Evolutionary conservation across 2,888 invertebrate species (phyloP), one percentile per base, ranked within the genome.

Genomic region (Sepiola atlantica): DNA sequence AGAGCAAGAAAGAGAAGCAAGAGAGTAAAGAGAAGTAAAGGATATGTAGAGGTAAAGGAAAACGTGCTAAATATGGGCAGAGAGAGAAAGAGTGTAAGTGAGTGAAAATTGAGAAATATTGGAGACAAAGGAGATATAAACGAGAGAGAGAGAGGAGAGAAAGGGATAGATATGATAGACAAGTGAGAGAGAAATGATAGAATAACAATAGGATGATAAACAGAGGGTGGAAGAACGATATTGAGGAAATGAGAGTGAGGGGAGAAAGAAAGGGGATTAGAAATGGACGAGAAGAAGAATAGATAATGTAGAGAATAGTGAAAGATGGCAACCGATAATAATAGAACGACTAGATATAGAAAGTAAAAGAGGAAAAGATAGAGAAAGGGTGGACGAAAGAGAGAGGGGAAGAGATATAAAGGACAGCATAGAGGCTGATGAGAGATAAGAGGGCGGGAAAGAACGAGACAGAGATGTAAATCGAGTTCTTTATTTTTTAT

Each of bases 381-480:
- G 0, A 1, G 24, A 21, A 8, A 6, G 8, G 3, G 24, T 2
- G 24, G 10, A 0, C 20, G 61, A 61, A 0, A 61, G 3, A 61
- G 21, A 61, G 28, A 24, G 4, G 21, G 24, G 0, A 21, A 61
- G 21, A 24, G 12, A 77, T 77, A 77, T 77, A 28, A 28, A 77
- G 28, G 0, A 77, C 1, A 77, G 0, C 24, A 2, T 28, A 6
- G 14, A 0, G 24, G 28, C 6, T 0, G 24, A 28, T 4, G 28
- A 77, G 12, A 28, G 28, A 77, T 77, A 24, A 12, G 6, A 77
- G 28, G 12, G 24, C 1, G 77, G 14, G 12, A n/a, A n/a, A n/a
- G n/a, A 57, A 21, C 14, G 57, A 6, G 57, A 21, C 21, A 57
- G 20, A 57, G 57, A 57, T 57, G 4, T 57, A 57, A 77, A 77